Evolutionary conservation across 1,140 invertebrate species (phyloP).

Genomic region (Acyrthosiphon pisum): DNA sequence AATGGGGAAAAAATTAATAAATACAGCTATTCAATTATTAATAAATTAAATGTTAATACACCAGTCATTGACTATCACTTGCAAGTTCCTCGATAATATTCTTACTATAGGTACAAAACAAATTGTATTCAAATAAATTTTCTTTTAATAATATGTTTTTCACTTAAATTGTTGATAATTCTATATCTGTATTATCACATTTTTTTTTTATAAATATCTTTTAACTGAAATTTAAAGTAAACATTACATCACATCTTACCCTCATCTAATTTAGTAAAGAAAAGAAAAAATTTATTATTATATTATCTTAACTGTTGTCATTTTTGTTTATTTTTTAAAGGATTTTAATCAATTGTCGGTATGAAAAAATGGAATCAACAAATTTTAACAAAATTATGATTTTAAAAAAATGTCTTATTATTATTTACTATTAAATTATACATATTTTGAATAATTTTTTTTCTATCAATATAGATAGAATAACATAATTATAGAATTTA

Average conservation of each 20-base stretch:
- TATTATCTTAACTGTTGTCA: neutral
- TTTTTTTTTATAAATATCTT: neutral
- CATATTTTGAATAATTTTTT: neutral
- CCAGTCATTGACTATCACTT: neutral
- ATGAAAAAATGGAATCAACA: neutral
- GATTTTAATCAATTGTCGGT: neutral
- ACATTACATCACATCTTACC: neutral
- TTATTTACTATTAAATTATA: neutral
- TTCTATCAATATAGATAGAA: neutral
- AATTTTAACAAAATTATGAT: neutral
- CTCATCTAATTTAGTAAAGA: neutral
- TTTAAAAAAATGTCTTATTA: neutral
- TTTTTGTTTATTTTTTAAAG: neutral
- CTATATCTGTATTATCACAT: neutral
- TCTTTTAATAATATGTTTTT: neutral
- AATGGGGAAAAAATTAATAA: neutral
- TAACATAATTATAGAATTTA: neutral
- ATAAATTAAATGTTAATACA: slow-evolving; percentile 12
- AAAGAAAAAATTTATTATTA: neutral
- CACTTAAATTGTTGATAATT: neutral
- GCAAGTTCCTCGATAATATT: neutral
- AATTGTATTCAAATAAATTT: neutral
- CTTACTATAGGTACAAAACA: neutral
- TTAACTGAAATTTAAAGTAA: too few species aligned
- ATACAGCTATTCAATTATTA: neutral